phyloP scores from a whole-genome alignment of 2,113 vertebrate species.

The Tonatia bakeri region DNA sequence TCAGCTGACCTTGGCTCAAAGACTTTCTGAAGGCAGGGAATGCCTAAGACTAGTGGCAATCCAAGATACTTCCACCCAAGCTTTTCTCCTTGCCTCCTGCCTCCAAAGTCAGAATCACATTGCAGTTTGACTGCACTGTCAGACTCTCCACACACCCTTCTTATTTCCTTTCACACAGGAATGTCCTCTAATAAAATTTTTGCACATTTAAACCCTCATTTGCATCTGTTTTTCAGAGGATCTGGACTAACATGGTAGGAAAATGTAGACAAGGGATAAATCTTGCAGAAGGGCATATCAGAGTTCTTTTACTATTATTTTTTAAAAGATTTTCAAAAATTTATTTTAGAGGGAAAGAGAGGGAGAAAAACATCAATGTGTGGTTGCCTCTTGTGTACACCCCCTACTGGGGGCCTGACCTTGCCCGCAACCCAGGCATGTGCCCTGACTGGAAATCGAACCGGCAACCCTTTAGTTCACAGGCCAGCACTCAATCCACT shows the following conservation, averaged over 20 bases:
- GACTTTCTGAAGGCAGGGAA: neutral
- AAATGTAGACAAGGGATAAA: neutral
- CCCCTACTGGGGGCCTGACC: too few relatives aligned
- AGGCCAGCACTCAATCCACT: too few relatives aligned
- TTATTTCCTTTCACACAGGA: neutral
- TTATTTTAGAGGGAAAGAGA: too few relatives aligned
- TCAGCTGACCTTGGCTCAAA: neutral
- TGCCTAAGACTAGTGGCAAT: neutral
- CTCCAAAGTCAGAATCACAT: neutral
- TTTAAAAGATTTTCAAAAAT: too few relatives aligned
- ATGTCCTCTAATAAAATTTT: neutral
- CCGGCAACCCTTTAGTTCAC: too few relatives aligned
- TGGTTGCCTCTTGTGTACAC: too few relatives aligned
- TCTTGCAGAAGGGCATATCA: neutral
- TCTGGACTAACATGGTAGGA: neutral
- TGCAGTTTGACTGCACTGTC: neutral
- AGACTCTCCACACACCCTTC: neutral
- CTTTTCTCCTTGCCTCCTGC: neutral
- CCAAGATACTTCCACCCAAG: neutral
- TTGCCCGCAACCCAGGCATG: too few relatives aligned
- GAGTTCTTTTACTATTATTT: neutral
- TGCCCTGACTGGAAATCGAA: too few relatives aligned
- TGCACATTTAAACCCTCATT: neutral
- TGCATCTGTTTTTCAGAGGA: neutral
- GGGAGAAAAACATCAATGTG: too few relatives aligned